phyloP scores from a whole-genome alignment of 1,140 invertebrate species.

The Lordiphosa mommai region DNA sequence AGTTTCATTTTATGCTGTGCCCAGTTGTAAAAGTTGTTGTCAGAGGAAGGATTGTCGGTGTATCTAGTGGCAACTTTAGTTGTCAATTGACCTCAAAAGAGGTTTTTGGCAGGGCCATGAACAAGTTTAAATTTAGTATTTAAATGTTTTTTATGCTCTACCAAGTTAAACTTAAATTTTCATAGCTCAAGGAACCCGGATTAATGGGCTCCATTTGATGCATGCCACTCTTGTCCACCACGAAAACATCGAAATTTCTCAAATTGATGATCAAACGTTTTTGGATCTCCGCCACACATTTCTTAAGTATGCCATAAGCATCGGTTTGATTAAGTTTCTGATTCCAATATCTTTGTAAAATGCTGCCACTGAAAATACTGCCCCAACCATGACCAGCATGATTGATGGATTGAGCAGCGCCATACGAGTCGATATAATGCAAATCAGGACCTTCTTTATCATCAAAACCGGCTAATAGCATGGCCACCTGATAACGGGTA shows the following conservation, averaged over 20 bases:
- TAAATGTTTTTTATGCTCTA: background rate
- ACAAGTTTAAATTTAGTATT: no score
- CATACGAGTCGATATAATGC: slow-evolving; percentile 94
- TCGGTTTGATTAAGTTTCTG: slow-evolving; percentile 88
- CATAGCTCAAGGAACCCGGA: slow-evolving; percentile 40
- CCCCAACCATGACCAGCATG: slow-evolving; percentile 98
- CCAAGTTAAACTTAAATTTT: slow-evolving; percentile 10
- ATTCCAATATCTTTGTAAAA: slow-evolving; percentile 94
- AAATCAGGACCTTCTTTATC: slow-evolving; percentile 85
- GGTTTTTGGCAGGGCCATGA: no score
- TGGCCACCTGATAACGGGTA: slow-evolving; percentile 82
- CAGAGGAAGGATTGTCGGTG: slow-evolving; percentile 11
- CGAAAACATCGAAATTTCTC: slow-evolving; percentile 93
- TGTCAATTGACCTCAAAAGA: slow-evolving; percentile 16
- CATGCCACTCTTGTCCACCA: slow-evolving; percentile 92
- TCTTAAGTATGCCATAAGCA: slow-evolving; percentile 90
- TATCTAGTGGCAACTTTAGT: no score
- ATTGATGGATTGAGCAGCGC: slow-evolving; percentile 90
- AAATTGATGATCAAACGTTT: slow-evolving; percentile 95
- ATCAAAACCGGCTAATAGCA: slow-evolving; percentile 83
- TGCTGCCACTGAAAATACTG: slow-evolving; percentile 93
- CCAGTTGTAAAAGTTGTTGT: background rate
- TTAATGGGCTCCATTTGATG: slow-evolving; percentile 85
- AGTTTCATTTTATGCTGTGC: slow-evolving; percentile 16
- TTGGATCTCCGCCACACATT: slow-evolving; percentile 94